phyloP scores from a whole-genome alignment of 2,888 invertebrate species.

The Lasioglossum leucozonium region DNA sequence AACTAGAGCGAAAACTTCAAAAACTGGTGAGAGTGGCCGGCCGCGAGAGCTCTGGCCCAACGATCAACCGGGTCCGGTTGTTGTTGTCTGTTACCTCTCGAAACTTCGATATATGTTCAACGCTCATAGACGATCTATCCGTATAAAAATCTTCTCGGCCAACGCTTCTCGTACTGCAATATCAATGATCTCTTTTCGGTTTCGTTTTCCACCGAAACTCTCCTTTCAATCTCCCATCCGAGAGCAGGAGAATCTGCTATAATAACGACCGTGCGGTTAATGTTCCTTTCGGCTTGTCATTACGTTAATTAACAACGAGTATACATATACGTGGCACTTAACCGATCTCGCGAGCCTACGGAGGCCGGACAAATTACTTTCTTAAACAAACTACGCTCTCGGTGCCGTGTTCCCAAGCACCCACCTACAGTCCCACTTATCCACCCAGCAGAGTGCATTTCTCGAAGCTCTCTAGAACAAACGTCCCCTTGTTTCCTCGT shows the following conservation, averaged over 20 bases:
- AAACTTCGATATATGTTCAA: neutral
- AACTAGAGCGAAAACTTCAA: slow-evolving; percentile 76
- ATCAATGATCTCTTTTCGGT: neutral
- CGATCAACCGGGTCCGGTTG: slow-evolving; percentile 12
- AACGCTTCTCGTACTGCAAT: neutral
- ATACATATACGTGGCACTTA: neutral
- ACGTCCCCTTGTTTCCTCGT: slow-evolving; percentile 31
- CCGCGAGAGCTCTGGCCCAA: slow-evolving; percentile 39
- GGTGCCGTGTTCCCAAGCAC: neutral
- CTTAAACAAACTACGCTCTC: slow-evolving; percentile 8
- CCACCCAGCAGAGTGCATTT: slow-evolving; percentile 29
- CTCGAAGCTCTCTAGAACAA: slow-evolving; percentile 21
- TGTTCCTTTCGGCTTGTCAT: slow-evolving; percentile 6
- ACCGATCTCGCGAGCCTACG: neutral
- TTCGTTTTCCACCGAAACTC: slow-evolving; percentile 34
- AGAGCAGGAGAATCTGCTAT: neutral
- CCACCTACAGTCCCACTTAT: slow-evolving; percentile 29
- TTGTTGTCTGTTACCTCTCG: neutral
- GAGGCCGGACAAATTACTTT: slow-evolving; percentile 22
- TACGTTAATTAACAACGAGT: slow-evolving; percentile 12
- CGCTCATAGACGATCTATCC: neutral
- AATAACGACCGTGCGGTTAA: neutral
- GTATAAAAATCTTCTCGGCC: neutral
- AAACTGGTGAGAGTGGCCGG: slow-evolving; percentile 73
- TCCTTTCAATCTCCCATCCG: slow-evolving; percentile 4